Evolutionary conservation across 2,797 vertebrate genomes (phyloP), one percentile per base, ranked within the genome.

Genomic region (Gymnoscopelus microlampas): DNA sequence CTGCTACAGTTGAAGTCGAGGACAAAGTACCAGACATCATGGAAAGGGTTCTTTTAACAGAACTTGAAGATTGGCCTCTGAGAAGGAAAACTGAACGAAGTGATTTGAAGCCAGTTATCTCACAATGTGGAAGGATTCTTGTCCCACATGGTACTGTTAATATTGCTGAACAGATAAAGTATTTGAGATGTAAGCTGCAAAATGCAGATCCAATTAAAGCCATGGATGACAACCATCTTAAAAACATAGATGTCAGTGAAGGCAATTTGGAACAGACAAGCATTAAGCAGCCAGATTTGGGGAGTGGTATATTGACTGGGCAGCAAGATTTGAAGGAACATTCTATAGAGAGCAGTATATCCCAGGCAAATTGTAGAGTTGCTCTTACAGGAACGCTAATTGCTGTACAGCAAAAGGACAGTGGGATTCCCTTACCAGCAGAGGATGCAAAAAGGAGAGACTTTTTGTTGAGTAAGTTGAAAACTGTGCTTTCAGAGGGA

Each of bases 81-180:
- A 92, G 87, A 79, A 93, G 80, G 67, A 94, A 93, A 85, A 89
- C 74, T 0, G 89, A 92, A 53, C 89, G 87, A 13, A 93, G 91
- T 82, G 92, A 92, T 51, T 81, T 95, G 12, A 94, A 92, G 76
- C 92, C 92, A 4, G 84, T 94, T 60, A 35, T 90, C 60, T 94
- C 91, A 14, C 80, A 89, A 71, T 95, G 94, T 87, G 93, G 94
- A 59, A 87, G 85, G 66, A 80, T 94, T 54, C 89, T 95, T 78
- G 86, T 94, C 60, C 94, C 94, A 15, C 85, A 91, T 75, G 94
- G 94, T 14, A 89, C 86, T 35, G 62, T 76, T 26, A 73, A 83
- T 54, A 13, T 74, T 63, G 15, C 60, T 63, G 79, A 68, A 70
- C 77, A 83, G 1, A 66, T 82, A 9, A 83, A 80, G 51, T 74